Evolutionary conservation across 1,140 invertebrate genomes (phyloP).

Genomic region (Plutomurus gul): DNA sequence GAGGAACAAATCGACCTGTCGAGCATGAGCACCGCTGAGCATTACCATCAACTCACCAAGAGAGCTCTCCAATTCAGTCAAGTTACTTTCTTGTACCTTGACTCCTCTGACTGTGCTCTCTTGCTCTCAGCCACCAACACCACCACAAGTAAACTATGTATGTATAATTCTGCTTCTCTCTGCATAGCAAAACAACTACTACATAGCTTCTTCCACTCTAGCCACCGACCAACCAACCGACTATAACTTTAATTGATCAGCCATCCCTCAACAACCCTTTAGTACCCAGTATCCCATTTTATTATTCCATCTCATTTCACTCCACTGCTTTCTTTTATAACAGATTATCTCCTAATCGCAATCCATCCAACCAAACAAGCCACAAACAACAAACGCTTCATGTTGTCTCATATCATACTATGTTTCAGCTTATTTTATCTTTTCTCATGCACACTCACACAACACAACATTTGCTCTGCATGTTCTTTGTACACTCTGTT

Average conservation of each 20-base stretch:
- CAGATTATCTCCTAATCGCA: neutral
- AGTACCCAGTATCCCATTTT: neutral
- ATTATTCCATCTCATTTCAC: neutral
- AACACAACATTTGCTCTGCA: neutral
- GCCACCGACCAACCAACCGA: slow-evolving; percentile 2
- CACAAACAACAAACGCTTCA: neutral
- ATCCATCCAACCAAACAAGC: neutral
- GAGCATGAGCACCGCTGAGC: slow-evolving; percentile 43
- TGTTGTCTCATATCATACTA: neutral
- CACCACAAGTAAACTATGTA: neutral
- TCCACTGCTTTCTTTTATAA: neutral
- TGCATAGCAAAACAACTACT: neutral
- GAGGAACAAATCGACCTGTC: slow-evolving; percentile 40
- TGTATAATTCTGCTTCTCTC: neutral
- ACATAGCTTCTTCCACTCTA: neutral
- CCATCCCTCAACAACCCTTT: neutral
- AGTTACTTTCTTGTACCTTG: too few relatives aligned
- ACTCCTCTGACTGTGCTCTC: too few relatives aligned
- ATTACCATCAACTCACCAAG: slow-evolving; percentile 8
- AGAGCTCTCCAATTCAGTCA: neutral
- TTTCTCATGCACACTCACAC: too few relatives aligned
- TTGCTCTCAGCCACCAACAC: slow-evolving; percentile 5
- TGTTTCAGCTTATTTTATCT: neutral
- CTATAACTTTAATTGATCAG: slow-evolving; percentile 41
- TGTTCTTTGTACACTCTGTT: neutral